Evolutionary conservation across 2,888 invertebrate species (phyloP), one percentile per base, ranked within the genome.

Genomic region (Aricia artaxerxes): DNA sequence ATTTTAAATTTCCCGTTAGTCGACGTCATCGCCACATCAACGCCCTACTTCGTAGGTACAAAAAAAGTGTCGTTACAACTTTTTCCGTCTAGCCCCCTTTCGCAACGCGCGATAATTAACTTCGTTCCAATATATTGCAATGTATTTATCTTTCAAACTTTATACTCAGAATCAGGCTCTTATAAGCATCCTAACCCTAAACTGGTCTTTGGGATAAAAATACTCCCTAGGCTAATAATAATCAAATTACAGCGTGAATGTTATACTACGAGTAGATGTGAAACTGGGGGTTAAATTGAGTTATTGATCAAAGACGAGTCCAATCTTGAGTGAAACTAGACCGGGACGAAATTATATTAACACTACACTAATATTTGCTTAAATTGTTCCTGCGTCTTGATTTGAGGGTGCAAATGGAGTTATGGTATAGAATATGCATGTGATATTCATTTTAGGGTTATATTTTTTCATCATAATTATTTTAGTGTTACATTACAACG

Each of bases 221-320:
- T 69, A 69, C 5, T 13, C 69, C 6, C 13, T 38, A 24, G 24
- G 24, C 24, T 24, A 24, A 24, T 24, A 24, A 24, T 24, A 57
- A 69, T 38, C 0, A 69, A 69, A 38, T 69, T 69, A 69, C 16
- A 24, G 13, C 35, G 9, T 64, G 31, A 64, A 69, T 69, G 69
- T 69, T 69, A 69, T 35, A 35, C 13, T 69, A 9, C 7, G 69
- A 11, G 35, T 35, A 69, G 31, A 69, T 69, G 35, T 69, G 69
- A 69, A 69, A 38, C 69, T 38, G 13, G 69, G 69, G 35, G 35
- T 13, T 4, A 69, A 69, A 69, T 69, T 69, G 69, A 69, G 69
- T 69, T 69, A 69, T 38, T 38, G 69, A 69, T 69, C 69, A 69
- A 69, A 69, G 69, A 24, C 61, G 38, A 69, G 69, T 35, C 69